Percentiles rank a stretch among this genome's conserved stretches.
Conservation (phyloP, 1,140 invertebrate genomes). For the Neomicropteryx cornuta region DNA sequence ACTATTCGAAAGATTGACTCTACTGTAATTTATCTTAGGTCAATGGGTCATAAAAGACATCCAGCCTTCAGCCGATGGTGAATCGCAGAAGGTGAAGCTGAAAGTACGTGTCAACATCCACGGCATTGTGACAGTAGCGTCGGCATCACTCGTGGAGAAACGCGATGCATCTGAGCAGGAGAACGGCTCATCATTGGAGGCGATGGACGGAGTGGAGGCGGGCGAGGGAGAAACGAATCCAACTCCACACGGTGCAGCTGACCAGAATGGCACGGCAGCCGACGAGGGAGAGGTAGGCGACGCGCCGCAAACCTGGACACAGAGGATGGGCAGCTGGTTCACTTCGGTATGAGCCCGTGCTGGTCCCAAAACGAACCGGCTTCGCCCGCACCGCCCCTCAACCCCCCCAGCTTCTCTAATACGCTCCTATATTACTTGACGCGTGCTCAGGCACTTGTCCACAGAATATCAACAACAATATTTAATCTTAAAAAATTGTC, state of each 20-base stretch:
- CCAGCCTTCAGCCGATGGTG: constrained; percentile 73
- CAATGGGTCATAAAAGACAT: constrained; percentile 78
- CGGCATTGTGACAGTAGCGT: constrained; percentile 79
- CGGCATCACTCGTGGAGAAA: constrained; percentile 79
- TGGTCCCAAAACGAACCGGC: constrained; percentile 18
- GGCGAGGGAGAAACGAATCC: too few species aligned
- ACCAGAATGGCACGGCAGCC: constrained; percentile 33
- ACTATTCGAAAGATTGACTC: too few species aligned
- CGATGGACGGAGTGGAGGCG: constrained; percentile 30
- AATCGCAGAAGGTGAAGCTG: constrained; percentile 87
- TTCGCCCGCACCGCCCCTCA: constrained; percentile 12
- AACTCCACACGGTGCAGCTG: constrained; percentile 23
- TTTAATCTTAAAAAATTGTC: too few species aligned
- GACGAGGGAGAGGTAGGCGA: constrained; percentile 32
- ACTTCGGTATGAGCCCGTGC: constrained; percentile 46
- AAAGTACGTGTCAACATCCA: constrained; percentile 90
- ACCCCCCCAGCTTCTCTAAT: too few species aligned
- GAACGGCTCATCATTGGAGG: constrained; percentile 42
- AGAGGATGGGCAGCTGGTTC: constrained; percentile 54
- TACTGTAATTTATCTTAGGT: constrained; percentile 54
- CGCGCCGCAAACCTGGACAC: constrained; percentile 50
- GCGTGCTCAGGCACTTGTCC: too few species aligned
- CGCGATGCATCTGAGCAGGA: constrained; percentile 52
- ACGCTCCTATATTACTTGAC: too few species aligned
- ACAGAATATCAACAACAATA: too few species aligned